Percentiles rank a stretch among this genome's conserved stretches.
phyloP scores from a whole-genome alignment of 2,888 invertebrate genomes.

The Drosophila barbarae region DNA sequence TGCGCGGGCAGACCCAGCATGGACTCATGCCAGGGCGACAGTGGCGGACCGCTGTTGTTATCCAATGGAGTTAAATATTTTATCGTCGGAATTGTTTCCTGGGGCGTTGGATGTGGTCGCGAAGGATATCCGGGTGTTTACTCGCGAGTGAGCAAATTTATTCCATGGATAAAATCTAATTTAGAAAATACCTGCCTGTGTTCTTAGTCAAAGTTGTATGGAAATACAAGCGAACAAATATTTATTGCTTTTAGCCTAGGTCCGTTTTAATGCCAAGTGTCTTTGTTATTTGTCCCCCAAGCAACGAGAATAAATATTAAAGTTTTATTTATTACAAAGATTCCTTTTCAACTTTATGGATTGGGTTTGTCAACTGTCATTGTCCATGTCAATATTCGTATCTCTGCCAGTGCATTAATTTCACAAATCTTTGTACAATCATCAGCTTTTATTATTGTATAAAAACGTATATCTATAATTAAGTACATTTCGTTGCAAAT shows the following conservation, averaged over 20 bases:
- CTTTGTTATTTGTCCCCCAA: conserved; percentile 26
- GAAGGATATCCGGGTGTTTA: conserved; percentile 81
- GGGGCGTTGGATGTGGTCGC: conserved; percentile 85
- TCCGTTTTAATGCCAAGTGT: conserved; percentile 20
- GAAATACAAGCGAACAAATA: conserved; percentile 26
- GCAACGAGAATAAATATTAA: conserved; percentile 19
- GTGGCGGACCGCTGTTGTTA: conserved; percentile 90
- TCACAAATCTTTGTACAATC: conserved; percentile 1
- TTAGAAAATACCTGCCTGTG: conserved; percentile 88
- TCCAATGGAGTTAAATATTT: conserved; percentile 88
- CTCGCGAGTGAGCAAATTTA: conserved; percentile 80
- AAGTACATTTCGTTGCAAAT: conserved; percentile 5
- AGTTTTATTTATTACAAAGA: conserved; percentile 11
- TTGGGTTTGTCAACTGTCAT: neutral
- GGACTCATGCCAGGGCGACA: conserved; percentile 94
- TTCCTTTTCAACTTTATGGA: neutral
- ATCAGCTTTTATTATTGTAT: conserved; percentile 6
- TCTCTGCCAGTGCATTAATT: neutral
- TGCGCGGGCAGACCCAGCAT: conserved; percentile 90
- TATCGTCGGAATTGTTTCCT: conserved; percentile 91
- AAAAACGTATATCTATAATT: conserved; percentile 8
- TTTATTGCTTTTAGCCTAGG: conserved; percentile 33
- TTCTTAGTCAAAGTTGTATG: conserved; percentile 65
- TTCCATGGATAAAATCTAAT: conserved; percentile 88
- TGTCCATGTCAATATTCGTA: neutral